Evolutionary conservation across 2,888 invertebrate genomes (phyloP).

Genomic region (Hymenopus coronatus): DNA sequence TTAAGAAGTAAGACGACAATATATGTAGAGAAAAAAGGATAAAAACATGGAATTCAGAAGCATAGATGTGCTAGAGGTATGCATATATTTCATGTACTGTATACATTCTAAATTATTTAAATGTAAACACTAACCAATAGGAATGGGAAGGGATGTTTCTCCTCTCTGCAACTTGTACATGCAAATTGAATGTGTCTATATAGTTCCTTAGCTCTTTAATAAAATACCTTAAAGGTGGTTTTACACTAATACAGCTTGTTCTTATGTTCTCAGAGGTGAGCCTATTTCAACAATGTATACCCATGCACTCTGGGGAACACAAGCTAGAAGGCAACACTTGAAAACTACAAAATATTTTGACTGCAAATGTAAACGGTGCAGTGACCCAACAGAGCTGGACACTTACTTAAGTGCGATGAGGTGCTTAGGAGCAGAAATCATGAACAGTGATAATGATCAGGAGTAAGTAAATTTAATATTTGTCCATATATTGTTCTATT

Average conservation of each 20-base stretch:
- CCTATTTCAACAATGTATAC: constrained; percentile 83
- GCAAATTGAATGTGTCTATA: not conserved
- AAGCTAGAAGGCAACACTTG: constrained; percentile 74
- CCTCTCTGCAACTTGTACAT: no score
- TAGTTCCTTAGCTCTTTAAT: not conserved
- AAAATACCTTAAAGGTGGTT: not conserved
- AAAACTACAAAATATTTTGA: constrained; percentile 74
- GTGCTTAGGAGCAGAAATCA: constrained; percentile 49
- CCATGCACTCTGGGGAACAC: constrained; percentile 84
- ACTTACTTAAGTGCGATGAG: constrained; percentile 70
- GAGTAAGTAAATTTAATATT: not conserved
- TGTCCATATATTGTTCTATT: no score
- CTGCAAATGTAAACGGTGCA: constrained; percentile 70
- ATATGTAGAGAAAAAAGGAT: no score
- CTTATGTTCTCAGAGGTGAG: constrained; percentile 52
- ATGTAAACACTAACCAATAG: no score
- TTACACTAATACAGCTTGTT: not conserved
- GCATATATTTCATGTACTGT: no score
- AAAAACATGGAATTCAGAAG: no score
- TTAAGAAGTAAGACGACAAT: no score
- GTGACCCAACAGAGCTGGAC: constrained; percentile 76
- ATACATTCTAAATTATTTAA: no score
- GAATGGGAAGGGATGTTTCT: no score
- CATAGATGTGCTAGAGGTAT: no score
- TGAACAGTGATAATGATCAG: not conserved